phyloP scores from a whole-genome alignment of 2,113 vertebrate species.

The Ramphastos sulfuratus region DNA sequence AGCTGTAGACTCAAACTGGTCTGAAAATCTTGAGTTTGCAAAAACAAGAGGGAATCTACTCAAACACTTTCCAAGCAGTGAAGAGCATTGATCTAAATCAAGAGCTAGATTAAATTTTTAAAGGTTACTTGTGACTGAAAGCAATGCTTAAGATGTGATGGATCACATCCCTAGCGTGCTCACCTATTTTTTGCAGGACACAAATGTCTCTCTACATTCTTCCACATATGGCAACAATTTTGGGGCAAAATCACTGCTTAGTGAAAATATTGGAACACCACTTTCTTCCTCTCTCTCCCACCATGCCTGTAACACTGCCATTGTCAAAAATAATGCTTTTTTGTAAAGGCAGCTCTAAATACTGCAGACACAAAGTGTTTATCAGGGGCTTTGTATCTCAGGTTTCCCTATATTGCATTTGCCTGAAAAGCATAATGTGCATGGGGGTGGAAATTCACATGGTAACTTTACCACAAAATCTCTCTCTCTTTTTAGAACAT shows the following conservation, averaged over 20 bases:
- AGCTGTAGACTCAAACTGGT: background rate
- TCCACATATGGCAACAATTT: background rate
- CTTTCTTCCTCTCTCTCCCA: background rate
- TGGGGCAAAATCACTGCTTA: background rate
- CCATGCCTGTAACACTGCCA: background rate
- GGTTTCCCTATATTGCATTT: background rate
- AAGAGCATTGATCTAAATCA: background rate
- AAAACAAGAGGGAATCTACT: background rate
- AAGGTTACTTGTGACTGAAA: slow-evolving; percentile 2
- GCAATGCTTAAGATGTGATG: background rate
- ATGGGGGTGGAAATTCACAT: background rate
- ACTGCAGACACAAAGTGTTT: background rate
- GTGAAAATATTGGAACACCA: background rate
- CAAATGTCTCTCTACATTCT: background rate
- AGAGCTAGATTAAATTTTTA: slow-evolving; percentile 30
- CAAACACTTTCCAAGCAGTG: background rate
- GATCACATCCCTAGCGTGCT: background rate
- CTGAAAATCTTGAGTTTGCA: background rate
- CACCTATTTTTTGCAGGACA: background rate
- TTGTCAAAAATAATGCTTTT: background rate
- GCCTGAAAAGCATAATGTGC: background rate
- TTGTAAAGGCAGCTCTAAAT: background rate
- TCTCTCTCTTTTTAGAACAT: background rate
- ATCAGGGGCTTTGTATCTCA: background rate
- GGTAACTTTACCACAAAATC: background rate